Evolutionary conservation across 2,113 vertebrate species (phyloP).

Genomic region (Ursus arctos): DNA sequence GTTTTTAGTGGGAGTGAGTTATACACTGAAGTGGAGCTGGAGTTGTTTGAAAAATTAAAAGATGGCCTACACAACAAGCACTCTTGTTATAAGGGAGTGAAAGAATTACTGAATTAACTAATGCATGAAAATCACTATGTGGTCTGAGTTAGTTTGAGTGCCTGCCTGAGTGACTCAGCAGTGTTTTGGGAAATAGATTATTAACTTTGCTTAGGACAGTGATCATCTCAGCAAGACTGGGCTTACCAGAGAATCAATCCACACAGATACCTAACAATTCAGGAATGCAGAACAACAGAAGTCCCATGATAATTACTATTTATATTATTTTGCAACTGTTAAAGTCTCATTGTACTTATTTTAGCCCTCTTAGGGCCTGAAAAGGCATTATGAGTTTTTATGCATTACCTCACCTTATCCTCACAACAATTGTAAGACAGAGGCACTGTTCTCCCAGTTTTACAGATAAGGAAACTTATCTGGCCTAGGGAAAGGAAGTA

Average conservation of each 20-base stretch:
- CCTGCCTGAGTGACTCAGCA: neutral
- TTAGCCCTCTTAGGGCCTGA: neutral
- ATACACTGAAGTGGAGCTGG: neutral
- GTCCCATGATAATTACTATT: neutral
- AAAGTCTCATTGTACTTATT: neutral
- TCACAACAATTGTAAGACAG: neutral
- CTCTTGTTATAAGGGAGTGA: neutral
- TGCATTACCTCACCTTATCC: neutral
- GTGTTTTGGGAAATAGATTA: neutral
- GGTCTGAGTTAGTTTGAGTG: neutral
- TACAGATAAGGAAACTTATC: slow-evolving; percentile 20
- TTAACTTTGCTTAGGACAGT: neutral
- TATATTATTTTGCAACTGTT: neutral
- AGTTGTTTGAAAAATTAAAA: slow-evolving; percentile 24
- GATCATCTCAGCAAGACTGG: neutral
- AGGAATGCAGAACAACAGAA: neutral
- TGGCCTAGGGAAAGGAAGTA: neutral
- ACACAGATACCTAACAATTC: slow-evolving; percentile 7
- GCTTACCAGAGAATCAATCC: neutral
- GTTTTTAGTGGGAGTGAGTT: neutral
- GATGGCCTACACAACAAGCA: neutral
- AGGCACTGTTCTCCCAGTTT: neutral
- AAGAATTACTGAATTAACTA: slow-evolving; percentile 25
- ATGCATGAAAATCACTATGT: neutral
- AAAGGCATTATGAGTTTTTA: neutral